phyloP scores from a whole-genome alignment of 2,113 vertebrate species.

The Elephantulus edwardii region DNA sequence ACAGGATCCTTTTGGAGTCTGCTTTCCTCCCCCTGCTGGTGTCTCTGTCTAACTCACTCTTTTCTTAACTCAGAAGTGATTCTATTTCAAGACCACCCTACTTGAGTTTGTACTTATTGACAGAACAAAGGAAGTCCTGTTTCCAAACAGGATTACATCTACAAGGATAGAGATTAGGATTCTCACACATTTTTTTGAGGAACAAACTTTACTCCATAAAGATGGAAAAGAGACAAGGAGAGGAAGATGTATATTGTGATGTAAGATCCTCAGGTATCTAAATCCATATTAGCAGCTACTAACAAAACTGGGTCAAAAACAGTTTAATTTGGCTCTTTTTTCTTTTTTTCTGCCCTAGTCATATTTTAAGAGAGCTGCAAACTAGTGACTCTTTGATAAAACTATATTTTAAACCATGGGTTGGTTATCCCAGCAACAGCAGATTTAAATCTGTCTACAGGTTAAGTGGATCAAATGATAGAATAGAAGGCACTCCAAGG shows the following conservation, averaged over 20 bases:
- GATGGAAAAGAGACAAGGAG: neutral
- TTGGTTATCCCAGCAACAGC: neutral
- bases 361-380: neutral
- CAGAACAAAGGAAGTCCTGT: neutral
- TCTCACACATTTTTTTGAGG: neutral
- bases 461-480: neutral
- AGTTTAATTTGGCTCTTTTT: accelerated
- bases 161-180: neutral
- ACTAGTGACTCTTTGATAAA: neutral
- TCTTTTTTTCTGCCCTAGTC: neutral
- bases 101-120: neutral
- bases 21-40: neutral
- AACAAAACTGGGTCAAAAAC: neutral
- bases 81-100: neutral
- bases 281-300: accelerated
- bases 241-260: accelerated
- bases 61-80: neutral
- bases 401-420: neutral
- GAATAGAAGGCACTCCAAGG: neutral
- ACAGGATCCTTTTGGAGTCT: neutral
- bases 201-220: neutral
- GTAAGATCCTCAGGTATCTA: too few species aligned
- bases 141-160: neutral
- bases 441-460: neutral
- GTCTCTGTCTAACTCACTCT: neutral